Evolutionary conservation across 2,113 vertebrate species (phyloP).

Genomic region (Cisticola juncidis): DNA sequence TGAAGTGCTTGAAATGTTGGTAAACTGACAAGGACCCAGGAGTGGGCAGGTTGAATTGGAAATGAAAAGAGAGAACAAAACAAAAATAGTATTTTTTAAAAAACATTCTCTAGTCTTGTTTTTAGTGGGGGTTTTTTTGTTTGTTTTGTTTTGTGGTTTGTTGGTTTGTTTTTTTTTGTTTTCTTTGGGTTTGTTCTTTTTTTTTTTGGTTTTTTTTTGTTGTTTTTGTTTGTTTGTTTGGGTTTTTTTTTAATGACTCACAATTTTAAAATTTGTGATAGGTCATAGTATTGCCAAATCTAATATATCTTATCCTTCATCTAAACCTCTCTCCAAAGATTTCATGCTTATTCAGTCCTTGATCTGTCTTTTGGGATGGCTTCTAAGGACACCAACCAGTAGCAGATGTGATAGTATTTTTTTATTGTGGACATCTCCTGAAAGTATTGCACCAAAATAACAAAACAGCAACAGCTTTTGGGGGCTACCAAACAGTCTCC

Average conservation of each 20-base stretch:
- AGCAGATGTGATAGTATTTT: slow-evolving; percentile 17
- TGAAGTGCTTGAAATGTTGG: not conserved
- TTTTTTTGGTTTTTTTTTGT: too few relatives aligned
- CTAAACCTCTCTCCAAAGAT: slow-evolving; percentile 29
- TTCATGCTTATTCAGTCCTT: slow-evolving; percentile 39
- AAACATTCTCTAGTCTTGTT: not conserved
- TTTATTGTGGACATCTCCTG: not conserved
- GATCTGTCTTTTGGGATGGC: slow-evolving; percentile 34
- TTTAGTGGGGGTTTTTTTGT: not conserved
- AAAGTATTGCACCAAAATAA: slow-evolving; percentile 25
- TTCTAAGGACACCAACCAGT: slow-evolving; percentile 49
- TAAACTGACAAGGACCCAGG: not conserved
- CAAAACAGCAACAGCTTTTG: not conserved
- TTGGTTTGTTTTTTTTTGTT: not conserved
- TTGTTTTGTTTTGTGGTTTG: not conserved
- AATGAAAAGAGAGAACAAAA: not conserved
- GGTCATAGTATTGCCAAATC: slow-evolving; percentile 27
- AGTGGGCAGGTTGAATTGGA: not conserved
- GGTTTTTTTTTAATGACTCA: not conserved
- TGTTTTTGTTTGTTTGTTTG: too few relatives aligned
- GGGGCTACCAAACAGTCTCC: not conserved
- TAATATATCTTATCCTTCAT: slow-evolving; percentile 45
- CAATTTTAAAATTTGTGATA: slow-evolving; percentile 42
- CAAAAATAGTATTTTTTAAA: not conserved
- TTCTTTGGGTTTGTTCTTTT: too few relatives aligned